Evolutionary conservation across 2,888 invertebrate genomes (phyloP).

Genomic region (Andrena praecox): DNA sequence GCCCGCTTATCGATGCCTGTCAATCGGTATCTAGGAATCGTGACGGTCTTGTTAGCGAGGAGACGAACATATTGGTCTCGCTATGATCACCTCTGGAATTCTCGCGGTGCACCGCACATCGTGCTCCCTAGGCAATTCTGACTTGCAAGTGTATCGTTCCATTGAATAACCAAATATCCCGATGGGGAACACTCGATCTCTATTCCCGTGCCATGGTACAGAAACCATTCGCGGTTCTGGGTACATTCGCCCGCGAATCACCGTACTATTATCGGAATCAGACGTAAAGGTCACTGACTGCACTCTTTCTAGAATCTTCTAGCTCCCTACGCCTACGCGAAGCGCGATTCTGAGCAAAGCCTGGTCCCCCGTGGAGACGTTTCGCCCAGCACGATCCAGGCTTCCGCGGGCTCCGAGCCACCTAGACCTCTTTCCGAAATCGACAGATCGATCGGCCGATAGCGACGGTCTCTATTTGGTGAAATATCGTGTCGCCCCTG

Average conservation of each 20-base stretch:
- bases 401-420: background rate
- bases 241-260: conserved; percentile 53
- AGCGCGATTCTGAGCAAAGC: too few species aligned
- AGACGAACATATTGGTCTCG: background rate
- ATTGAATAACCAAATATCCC: conserved; percentile 37
- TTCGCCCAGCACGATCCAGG: background rate
- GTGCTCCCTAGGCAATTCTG: background rate
- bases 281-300: conserved; percentile 61
- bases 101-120: background rate
- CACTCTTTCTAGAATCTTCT: conserved; percentile 29
- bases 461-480: background rate
- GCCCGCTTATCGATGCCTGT: background rate
- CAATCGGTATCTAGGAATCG: background rate
- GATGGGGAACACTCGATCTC: too few species aligned
- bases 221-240: conserved; percentile 26
- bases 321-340: conserved; percentile 1
- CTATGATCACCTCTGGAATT: background rate
- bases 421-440: conserved; percentile 14
- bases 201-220: conserved; percentile 12
- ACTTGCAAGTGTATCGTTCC: background rate
- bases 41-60: background rate
- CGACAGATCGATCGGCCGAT: conserved; percentile 37
- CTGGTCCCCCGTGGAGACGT: background rate
- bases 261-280: conserved; percentile 59
- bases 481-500: conserved; percentile 25